Conservation (phyloP, 2,113 vertebrate genomes). For the Dendropsophus ebraccatus region DNA sequence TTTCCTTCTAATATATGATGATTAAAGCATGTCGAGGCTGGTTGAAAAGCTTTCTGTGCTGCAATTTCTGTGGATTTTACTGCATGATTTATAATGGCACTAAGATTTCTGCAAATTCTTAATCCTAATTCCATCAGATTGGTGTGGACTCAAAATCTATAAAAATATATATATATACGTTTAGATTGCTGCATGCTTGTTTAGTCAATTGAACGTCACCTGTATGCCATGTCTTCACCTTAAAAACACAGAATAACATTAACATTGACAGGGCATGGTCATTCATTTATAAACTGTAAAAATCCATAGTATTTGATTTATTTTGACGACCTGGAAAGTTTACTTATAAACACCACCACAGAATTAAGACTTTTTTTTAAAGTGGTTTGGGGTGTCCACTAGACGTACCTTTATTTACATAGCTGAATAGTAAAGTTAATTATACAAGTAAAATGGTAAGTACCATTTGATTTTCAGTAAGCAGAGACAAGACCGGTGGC, state of each 20-base stretch:
- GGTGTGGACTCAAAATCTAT: slow-evolving; percentile 4
- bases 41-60: slow-evolving; percentile 33
- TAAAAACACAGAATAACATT: neutral
- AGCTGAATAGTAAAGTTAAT: too few species aligned
- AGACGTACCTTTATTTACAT: neutral
- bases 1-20: neutral
- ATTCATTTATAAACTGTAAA: too few species aligned
- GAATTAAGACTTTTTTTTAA: slow-evolving; percentile 38
- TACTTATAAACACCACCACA: neutral
- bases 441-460: too few species aligned
- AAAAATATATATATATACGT: neutral
- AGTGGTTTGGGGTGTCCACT: too few species aligned
- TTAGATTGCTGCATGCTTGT: slow-evolving; percentile 11
- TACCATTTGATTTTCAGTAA: too few species aligned
- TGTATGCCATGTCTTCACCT: neutral
- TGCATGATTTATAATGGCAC: slow-evolving; percentile 37
- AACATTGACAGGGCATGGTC: too few species aligned
- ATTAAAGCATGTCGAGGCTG: slow-evolving; percentile 7
- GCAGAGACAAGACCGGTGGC: too few species aligned
- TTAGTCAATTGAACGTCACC: neutral
- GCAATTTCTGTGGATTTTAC: slow-evolving; percentile 1
- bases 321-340: neutral
- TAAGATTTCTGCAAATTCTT: slow-evolving; percentile 3
- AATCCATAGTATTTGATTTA: too few species aligned
- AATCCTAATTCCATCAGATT: slow-evolving; percentile 41